Percentiles rank a stretch among this genome's conserved stretches.
These are phyloP conservation scores for Branchinecta lynchi DNA, from an alignment of 1,140 invertebrate genomes.

Conservation along the genomic window DNA sequence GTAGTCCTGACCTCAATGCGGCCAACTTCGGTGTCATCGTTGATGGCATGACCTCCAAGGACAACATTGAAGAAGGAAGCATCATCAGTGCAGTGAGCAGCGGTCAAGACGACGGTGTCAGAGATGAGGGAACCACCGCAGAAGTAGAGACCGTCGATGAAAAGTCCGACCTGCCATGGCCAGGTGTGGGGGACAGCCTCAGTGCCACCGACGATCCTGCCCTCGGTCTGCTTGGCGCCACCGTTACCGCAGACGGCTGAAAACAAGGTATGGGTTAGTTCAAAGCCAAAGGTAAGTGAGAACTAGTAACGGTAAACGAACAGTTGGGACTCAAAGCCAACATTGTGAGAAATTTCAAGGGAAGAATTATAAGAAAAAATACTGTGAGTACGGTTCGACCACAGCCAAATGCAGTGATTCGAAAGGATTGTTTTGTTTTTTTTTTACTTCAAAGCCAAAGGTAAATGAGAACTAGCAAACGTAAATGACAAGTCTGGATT, in stretches of 20 bases:
- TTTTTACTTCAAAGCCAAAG: no score
- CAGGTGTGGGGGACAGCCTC: constrained; percentile 20
- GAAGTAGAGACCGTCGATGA: constrained; percentile 23
- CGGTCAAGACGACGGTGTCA: constrained; percentile 28
- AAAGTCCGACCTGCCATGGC: constrained; percentile 18
- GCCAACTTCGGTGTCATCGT: constrained; percentile 31
- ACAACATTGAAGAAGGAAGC: constrained; percentile 29
- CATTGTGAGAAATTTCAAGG: no score
- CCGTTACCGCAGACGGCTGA: not conserved
- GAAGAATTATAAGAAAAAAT: no score
- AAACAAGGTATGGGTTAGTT: not conserved
- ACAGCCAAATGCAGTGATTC: no score
- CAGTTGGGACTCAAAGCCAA: no score
- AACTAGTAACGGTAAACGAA: no score
- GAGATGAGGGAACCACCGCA: constrained; percentile 31
- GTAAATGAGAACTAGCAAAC: no score
- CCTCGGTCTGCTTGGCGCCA: not conserved
- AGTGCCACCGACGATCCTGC: constrained; percentile 21
- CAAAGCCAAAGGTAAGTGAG: no score
- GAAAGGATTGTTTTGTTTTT: no score
- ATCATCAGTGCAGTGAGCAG: constrained; percentile 20
- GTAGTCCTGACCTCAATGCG: constrained; percentile 32
- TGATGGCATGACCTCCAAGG: constrained; percentile 33
- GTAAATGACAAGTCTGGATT: no score
- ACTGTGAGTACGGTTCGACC: no score